Conservation (phyloP, 2,797 vertebrate species). For the Anguilla anguilla region DNA sequence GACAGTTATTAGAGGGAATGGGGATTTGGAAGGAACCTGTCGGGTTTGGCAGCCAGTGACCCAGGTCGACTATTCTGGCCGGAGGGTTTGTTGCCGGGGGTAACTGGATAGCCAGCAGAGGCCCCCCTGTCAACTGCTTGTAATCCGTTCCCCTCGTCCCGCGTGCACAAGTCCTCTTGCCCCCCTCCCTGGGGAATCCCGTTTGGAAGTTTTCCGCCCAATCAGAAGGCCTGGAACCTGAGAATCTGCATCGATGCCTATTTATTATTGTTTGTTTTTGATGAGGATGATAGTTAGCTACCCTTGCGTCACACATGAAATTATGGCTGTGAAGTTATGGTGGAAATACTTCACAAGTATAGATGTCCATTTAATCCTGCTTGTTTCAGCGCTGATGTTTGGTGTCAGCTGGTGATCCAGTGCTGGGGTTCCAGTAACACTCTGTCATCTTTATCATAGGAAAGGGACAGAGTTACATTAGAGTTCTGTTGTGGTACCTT, state of each 20-base stretch:
- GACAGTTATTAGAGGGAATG: conserved; percentile 48
- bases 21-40: conserved; percentile 46
- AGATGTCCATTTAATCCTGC: conserved; percentile 51
- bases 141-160: conserved; percentile 16
- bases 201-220: background rate
- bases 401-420: conserved; percentile 40
- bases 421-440: background rate
- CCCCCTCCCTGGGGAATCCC: conserved; percentile 4
- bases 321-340: conserved; percentile 17
- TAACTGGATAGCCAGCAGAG: conserved; percentile 41
- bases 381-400: conserved; percentile 44
- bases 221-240: conserved; percentile 17
- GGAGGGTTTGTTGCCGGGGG: conserved; percentile 49
- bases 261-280: conserved; percentile 50
- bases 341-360: conserved; percentile 50
- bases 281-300: conserved; percentile 49
- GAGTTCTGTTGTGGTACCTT: background rate
- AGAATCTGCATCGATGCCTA: conserved; percentile 29
- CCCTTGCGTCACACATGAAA: conserved; percentile 37
- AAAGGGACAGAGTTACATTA: background rate
- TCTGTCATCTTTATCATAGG: background rate
- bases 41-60: conserved; percentile 30
- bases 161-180: background rate
- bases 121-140: background rate
- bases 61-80: conserved; percentile 45